phyloP scores from a whole-genome alignment of 2,888 invertebrate genomes.

The Scaptomyza tumidula region DNA sequence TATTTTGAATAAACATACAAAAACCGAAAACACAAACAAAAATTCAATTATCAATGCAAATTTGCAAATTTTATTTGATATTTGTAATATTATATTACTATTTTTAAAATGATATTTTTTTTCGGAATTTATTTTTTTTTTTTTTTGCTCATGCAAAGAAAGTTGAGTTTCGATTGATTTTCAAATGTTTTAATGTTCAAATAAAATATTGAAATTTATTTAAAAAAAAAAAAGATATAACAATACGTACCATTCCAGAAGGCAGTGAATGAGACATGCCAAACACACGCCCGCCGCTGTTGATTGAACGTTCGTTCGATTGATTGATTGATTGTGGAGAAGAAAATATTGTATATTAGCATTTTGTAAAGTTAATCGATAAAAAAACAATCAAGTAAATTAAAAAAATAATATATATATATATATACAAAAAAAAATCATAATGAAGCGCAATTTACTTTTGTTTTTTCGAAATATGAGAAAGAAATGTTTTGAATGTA shows the following conservation, averaged over 20 bases:
- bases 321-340: conserved; percentile 35
- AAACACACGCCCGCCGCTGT: conserved; percentile 84
- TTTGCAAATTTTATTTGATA: conserved; percentile 30
- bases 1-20: conserved; percentile 58
- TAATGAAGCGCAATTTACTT: conserved; percentile 60
- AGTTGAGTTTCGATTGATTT: conserved; percentile 60
- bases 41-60: conserved; percentile 69
- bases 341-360: conserved; percentile 54
- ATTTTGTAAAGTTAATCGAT: conserved; percentile 16
- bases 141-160: conserved; percentile 65
- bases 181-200: conserved; percentile 40
- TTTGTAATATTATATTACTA: conserved; percentile 12
- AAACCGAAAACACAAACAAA: conserved; percentile 53
- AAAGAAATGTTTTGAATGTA: conserved; percentile 57
- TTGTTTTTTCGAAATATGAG: conserved; percentile 46
- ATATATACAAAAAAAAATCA: conserved; percentile 15
- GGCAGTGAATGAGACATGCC: conserved; percentile 85
- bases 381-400: not conserved
- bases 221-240: not conserved
- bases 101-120: conserved; percentile 1
- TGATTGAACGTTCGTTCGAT: conserved; percentile 18
- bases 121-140: conserved; percentile 10
- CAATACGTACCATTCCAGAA: conserved; percentile 85
- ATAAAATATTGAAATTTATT: conserved; percentile 54
- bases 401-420: not conserved